Percentiles rank a stretch among this genome's conserved stretches.
These are phyloP conservation scores for Pseudorhombus dupliciocellatus DNA, from an alignment of 2,113 vertebrate species.

Conservation along the genomic window DNA sequence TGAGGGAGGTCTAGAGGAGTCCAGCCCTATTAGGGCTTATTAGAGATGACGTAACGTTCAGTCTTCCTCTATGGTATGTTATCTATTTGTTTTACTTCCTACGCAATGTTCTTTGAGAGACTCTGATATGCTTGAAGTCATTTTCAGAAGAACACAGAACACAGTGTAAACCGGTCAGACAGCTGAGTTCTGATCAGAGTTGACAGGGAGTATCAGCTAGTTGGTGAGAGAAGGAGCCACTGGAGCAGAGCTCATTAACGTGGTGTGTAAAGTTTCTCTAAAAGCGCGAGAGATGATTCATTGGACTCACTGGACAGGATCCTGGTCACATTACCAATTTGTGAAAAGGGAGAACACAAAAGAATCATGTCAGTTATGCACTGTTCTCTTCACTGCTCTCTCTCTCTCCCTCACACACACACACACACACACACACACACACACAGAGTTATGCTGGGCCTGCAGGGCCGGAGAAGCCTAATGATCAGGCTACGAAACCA, in stretches of 20 bases:
- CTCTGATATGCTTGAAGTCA: background rate
- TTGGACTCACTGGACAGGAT: constrained; percentile 19
- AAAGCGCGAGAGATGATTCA: constrained; percentile 16
- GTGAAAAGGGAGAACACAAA: constrained; percentile 10
- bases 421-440: constrained; percentile 19
- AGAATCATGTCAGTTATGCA: constrained; percentile 2
- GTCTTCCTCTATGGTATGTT: too few species aligned
- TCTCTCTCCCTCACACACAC: background rate
- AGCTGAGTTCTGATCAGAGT: constrained; percentile 10
- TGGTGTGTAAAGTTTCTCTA: background rate
- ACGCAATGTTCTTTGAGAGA: background rate
- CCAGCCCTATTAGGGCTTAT: too few species aligned
- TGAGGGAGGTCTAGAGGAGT: too few species aligned
- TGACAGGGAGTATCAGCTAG: constrained; percentile 2
- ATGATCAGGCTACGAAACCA: constrained; percentile 55
- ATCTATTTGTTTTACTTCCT: background rate
- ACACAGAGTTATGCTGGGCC: constrained; percentile 19
- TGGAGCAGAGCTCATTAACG: constrained; percentile 43
- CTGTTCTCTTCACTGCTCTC: background rate
- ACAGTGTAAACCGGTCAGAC: background rate
- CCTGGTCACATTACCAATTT: constrained; percentile 8
- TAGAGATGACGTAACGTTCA: too few species aligned
- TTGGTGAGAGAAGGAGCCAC: constrained; percentile 16
- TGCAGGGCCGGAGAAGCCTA: constrained; percentile 42
- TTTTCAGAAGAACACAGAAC: background rate